Base-by-base conservation (phyloP, 2,888 invertebrate genomes). In the Melikaiella ostensackeni region DNA sequence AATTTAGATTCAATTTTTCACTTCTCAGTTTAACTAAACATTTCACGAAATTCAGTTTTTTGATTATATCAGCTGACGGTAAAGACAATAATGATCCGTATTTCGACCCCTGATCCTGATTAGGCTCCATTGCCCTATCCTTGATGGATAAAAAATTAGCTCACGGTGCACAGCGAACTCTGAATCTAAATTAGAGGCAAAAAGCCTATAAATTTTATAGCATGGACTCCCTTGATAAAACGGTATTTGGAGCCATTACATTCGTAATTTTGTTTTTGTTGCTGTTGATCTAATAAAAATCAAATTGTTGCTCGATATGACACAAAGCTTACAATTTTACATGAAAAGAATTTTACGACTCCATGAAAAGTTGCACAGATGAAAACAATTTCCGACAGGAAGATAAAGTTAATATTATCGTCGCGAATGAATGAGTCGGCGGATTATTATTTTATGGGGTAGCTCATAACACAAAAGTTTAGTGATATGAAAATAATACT, bases 231-330 rank as follows among this genome's bases (percentile, higher is more conserved):
- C 38, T 57, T 21, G 38, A 63, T 63, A 63, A 35, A 38, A 63
- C 21, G 21, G 24, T 21, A 63, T 63, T 63, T 64, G 38, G 24
- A 64, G 13, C 64, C 64, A 24, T 66, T 66, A 30, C n/a, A 46
- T n/a, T 66, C 27, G 46, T 66, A 38, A 66, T 66, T 66, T 46
- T 42, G 42, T 66, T 66, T 66, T 42, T 24, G 64, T 66, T 42
- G 64, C 24, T 66, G 64, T 42, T 66, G 64, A 66, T 66, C 42
- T 66, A 66, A 66, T 66, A 42, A 66, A 50, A 66, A 66, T 46
- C 46, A 66, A 66, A 66, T 50, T 46, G n/a, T 66, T 46, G 19
- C 66, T 50, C 66, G 46, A 50, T 66, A 66, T 66, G 66, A 42
- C 30, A 66, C n/a, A 66, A 27, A 50, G n/a, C 27, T 42, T 46